A percentile compares a stretch with the other conserved stretches of the same genome.
Evolutionary conservation across 2,113 vertebrate genomes (phyloP).

Genomic region (Hiodon alosoides): DNA sequence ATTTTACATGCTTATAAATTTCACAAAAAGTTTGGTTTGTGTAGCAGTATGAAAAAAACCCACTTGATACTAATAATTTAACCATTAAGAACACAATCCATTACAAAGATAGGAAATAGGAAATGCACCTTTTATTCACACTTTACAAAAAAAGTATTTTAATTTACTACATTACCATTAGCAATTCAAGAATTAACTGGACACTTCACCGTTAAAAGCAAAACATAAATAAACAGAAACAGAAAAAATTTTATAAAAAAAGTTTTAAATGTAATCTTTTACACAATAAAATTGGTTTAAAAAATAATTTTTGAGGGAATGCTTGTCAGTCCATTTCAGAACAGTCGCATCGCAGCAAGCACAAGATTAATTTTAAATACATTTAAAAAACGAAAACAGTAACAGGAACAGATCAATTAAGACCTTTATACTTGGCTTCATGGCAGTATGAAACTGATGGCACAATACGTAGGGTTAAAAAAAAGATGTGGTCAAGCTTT

Average conservation of each 20-base stretch:
- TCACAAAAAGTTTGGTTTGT: constrained; percentile 21
- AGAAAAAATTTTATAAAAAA: constrained; percentile 40
- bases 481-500: constrained; percentile 40
- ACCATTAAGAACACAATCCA: constrained; percentile 20
- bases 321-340: constrained; percentile 28
- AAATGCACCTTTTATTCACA: constrained; percentile 27
- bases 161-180: constrained; percentile 61
- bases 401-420: constrained; percentile 29
- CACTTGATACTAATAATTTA: constrained; percentile 14
- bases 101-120: constrained; percentile 22
- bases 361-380: neutral
- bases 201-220: constrained; percentile 48
- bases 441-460: constrained; percentile 56
- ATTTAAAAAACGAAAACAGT: constrained; percentile 7
- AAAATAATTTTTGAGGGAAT: constrained; percentile 33
- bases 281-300: constrained; percentile 43
- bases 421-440: constrained; percentile 56
- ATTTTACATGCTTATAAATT: constrained; percentile 18
- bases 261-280: constrained; percentile 50
- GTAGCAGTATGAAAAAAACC: constrained; percentile 13
- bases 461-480: constrained; percentile 53
- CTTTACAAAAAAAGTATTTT: constrained; percentile 29
- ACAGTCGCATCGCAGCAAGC: constrained; percentile 1
- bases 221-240: constrained; percentile 49
- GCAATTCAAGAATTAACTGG: constrained; percentile 68